Evolutionary conservation across 2,113 vertebrate genomes (phyloP).

Genomic region (Albula glossodonta): DNA sequence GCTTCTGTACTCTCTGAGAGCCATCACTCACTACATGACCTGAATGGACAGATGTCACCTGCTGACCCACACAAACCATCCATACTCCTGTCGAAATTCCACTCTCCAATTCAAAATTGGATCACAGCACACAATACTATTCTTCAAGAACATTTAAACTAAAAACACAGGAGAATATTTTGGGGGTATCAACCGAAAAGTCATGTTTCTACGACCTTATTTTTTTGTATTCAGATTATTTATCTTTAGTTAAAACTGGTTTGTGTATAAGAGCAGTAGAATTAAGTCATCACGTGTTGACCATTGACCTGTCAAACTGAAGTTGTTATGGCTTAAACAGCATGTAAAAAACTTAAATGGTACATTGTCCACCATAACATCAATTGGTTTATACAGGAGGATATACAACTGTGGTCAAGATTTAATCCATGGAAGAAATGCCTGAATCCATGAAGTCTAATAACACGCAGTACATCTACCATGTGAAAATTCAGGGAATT

Average conservation of each 20-base stretch:
- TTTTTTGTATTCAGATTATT: neutral
- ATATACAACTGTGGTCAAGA: neutral
- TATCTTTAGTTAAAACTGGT: neutral
- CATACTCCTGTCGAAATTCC: neutral
- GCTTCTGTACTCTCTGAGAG: conserved; percentile 80
- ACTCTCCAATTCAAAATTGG: neutral
- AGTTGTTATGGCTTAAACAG: neutral
- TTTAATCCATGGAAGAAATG: neutral
- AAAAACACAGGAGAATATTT: neutral
- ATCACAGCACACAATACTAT: neutral
- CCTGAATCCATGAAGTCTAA: neutral
- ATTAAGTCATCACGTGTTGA: neutral
- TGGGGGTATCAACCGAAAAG: neutral
- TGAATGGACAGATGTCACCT: conserved; percentile 50
- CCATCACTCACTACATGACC: conserved; percentile 80
- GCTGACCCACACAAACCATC: neutral
- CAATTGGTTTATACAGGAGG: neutral
- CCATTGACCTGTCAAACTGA: neutral
- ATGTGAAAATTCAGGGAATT: neutral
- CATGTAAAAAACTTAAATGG: neutral
- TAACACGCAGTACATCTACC: neutral
- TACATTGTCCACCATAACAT: neutral
- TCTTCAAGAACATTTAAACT: neutral
- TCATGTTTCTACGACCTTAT: neutral
- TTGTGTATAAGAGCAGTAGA: neutral